These are phyloP conservation scores for Psilopsiagon aurifrons DNA, from an alignment of 2,113 vertebrate genomes.

Conservation along the genomic window DNA sequence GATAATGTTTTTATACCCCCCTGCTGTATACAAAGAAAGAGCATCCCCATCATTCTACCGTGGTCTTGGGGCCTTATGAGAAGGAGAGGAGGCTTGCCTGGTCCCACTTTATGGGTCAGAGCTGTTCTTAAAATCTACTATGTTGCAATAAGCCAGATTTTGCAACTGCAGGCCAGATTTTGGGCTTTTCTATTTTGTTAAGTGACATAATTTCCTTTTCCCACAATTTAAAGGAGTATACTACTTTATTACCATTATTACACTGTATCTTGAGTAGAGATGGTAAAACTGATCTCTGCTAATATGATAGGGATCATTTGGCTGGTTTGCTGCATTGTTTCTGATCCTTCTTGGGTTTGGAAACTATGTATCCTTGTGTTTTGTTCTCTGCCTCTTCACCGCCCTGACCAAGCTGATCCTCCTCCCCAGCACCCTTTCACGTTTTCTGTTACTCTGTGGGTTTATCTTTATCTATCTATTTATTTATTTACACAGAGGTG, in stretches of 20 bases:
- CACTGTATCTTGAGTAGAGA: neutral
- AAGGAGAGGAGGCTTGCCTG: neutral
- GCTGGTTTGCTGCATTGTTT: neutral
- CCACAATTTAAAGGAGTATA: neutral
- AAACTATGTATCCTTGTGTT: neutral
- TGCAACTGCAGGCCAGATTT: neutral
- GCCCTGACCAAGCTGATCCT: neutral
- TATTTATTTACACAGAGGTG: slow-evolving; percentile 4
- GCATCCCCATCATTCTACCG: neutral
- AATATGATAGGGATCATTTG: neutral
- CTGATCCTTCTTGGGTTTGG: neutral
- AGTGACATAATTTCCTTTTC: neutral
- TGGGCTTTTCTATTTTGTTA: neutral
- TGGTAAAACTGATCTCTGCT: neutral
- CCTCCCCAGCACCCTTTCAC: neutral
- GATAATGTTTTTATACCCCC: neutral
- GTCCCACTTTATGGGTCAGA: neutral
- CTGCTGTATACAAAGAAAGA: neutral
- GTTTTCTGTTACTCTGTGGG: neutral
- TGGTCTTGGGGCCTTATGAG: neutral
- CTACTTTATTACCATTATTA: neutral
- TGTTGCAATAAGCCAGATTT: neutral
- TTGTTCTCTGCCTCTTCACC: neutral
- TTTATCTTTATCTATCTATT: neutral
- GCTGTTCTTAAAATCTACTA: neutral